Percentiles rank a stretch among this genome's conserved stretches.
Evolutionary conservation across 2,113 vertebrate genomes (phyloP).

Genomic region (Geococcyx californianus): DNA sequence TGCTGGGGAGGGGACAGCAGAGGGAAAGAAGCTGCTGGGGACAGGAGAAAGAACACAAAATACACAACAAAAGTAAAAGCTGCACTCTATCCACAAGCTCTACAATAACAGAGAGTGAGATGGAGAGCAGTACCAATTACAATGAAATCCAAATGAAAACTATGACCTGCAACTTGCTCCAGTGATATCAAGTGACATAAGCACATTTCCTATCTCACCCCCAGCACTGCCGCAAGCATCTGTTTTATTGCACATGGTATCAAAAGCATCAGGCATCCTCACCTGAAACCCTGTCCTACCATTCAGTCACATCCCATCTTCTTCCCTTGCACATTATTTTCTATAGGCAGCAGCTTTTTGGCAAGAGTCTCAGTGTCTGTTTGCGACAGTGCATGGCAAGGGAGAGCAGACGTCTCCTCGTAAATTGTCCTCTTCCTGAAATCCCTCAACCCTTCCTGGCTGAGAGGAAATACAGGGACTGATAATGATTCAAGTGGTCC

Average conservation of each 20-base stretch:
- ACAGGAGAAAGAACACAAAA: not conserved
- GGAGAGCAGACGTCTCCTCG: not conserved
- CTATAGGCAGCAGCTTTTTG: not conserved
- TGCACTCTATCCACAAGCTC: not conserved
- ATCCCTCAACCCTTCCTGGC: slow-evolving; percentile 9
- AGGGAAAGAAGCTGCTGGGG: not conserved
- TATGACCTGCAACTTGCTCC: not conserved
- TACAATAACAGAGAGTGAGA: not conserved
- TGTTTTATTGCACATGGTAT: not conserved
- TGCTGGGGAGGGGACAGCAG: rapidly evolving
- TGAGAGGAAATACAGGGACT: slow-evolving; percentile 53
- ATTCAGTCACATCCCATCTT: not conserved
- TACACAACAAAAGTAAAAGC: not conserved
- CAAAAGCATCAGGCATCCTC: not conserved
- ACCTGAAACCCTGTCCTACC: not conserved
- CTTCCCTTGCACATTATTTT: not conserved
- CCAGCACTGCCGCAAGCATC: not conserved
- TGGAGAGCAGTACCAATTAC: not conserved
- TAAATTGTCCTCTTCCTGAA: slow-evolving; percentile 40
- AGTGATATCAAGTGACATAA: not conserved
- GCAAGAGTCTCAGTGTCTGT: not conserved
- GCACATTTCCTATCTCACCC: not conserved
- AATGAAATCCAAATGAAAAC: not conserved
- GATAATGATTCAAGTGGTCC: slow-evolving; percentile 44
- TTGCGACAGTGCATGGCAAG: not conserved